phyloP scores from a whole-genome alignment of 2,113 vertebrate species.

The Marmota flaviventris region DNA sequence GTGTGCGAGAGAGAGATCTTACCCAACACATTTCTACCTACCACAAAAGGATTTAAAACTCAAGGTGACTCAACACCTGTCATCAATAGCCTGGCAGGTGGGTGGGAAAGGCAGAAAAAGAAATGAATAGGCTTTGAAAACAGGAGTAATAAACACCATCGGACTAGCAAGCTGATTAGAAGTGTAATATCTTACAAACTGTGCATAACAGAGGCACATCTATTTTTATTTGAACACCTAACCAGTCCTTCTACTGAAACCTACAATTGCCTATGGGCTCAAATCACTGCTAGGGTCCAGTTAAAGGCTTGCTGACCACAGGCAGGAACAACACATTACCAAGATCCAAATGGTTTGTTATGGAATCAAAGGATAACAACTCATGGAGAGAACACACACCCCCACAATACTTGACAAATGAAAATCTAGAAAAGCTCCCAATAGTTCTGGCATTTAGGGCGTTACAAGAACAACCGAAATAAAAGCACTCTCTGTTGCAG shows the following conservation, averaged over 20 bases:
- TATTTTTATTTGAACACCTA: slow-evolving; percentile 64
- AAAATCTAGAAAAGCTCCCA: slow-evolving; percentile 75
- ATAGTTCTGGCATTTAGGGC: slow-evolving; percentile 81
- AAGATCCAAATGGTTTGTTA: slow-evolving; percentile 62
- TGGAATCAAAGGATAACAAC: slow-evolving; percentile 72
- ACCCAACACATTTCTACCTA: slow-evolving; percentile 69
- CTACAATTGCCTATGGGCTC: slow-evolving; percentile 64
- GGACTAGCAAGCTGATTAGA: slow-evolving; percentile 66
- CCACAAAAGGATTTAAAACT: slow-evolving; percentile 74
- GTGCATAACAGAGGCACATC: not conserved
- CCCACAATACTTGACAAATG: slow-evolving; percentile 75
- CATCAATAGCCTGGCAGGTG: slow-evolving; percentile 77
- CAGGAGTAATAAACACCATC: slow-evolving; percentile 72
- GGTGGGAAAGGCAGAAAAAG: slow-evolving; percentile 69
- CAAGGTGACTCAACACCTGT: slow-evolving; percentile 81
- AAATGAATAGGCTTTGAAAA: slow-evolving; percentile 81
- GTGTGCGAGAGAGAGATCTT: not conserved
- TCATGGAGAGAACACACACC: slow-evolving; percentile 69
- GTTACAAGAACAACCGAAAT: slow-evolving; percentile 80
- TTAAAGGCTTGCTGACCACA: slow-evolving; percentile 70
- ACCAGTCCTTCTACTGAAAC: slow-evolving; percentile 56
- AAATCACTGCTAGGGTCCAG: slow-evolving; percentile 65
- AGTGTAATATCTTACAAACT: slow-evolving; percentile 39
- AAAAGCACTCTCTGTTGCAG: slow-evolving; percentile 78
- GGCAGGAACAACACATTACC: slow-evolving; percentile 44